phyloP scores from a whole-genome alignment of 2,888 invertebrate species.

The Galerucella nymphaeae region DNA sequence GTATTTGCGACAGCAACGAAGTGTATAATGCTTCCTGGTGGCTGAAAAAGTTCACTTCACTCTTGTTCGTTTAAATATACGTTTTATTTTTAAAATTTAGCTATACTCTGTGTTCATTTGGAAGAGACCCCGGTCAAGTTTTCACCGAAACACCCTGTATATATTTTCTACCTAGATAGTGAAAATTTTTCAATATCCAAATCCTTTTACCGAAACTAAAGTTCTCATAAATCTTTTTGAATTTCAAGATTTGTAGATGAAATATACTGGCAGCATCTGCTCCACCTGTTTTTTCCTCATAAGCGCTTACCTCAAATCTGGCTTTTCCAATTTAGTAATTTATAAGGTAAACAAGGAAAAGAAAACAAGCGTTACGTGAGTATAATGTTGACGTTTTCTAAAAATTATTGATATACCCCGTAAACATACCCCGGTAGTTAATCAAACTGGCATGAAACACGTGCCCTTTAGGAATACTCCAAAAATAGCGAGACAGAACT shows the following conservation, averaged over 20 bases:
- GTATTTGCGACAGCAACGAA: background rate
- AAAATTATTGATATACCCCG: slow-evolving; percentile 55
- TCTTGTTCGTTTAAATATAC: no score
- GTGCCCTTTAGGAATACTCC: slow-evolving; percentile 50
- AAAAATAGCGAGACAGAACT: slow-evolving; percentile 56
- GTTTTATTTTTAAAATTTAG: no score
- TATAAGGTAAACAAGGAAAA: slow-evolving; percentile 46
- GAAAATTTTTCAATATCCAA: no score
- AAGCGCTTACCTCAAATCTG: slow-evolving; percentile 22
- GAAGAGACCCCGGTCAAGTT: no score
- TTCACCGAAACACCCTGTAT: no score
- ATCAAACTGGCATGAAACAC: slow-evolving; percentile 50
- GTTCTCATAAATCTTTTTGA: slow-evolving; percentile 21
- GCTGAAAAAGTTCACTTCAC: no score
- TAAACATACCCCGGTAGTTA: slow-evolving; percentile 55
- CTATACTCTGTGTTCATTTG: no score
- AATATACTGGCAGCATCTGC: slow-evolving; percentile 35
- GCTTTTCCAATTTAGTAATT: slow-evolving; percentile 39
- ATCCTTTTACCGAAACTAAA: background rate
- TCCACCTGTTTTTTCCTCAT: slow-evolving; percentile 34
- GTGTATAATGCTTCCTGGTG: no score
- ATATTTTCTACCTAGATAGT: no score
- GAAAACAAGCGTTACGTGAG: slow-evolving; percentile 44
- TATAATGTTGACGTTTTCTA: slow-evolving; percentile 41
- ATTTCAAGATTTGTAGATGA: slow-evolving; percentile 31